Percentiles rank a stretch among this genome's conserved stretches.
Conservation (phyloP, 2,888 invertebrate species). For the Drosophila gaucha region DNA sequence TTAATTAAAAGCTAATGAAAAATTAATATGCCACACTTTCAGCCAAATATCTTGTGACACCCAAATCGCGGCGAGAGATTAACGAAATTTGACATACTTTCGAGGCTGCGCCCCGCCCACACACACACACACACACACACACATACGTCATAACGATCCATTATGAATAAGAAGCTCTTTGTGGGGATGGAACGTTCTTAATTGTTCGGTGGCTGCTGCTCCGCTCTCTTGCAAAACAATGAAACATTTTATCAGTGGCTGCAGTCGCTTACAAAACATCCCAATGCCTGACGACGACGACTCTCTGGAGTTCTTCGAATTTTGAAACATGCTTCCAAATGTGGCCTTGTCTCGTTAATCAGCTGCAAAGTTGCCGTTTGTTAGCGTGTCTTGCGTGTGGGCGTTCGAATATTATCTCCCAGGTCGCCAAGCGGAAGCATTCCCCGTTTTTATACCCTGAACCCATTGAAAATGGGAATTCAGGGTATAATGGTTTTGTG, state of each 20-base stretch:
- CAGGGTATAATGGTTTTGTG: too few relatives aligned
- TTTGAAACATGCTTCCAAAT: constrained; percentile 58
- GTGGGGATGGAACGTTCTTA: constrained; percentile 28
- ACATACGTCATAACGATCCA: constrained; percentile 36
- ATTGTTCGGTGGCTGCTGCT: constrained; percentile 31
- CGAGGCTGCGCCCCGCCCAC: constrained; percentile 14
- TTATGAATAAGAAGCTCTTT: constrained; percentile 25
- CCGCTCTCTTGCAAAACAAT: constrained; percentile 26
- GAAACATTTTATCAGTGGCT: constrained; percentile 38
- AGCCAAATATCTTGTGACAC: constrained; percentile 33
- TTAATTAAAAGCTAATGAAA: constrained; percentile 57
- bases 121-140: not conserved
- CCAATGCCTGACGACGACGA: constrained; percentile 8
- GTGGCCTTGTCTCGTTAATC: constrained; percentile 67
- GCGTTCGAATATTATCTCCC: constrained; percentile 25
- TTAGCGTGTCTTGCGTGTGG: constrained; percentile 30
- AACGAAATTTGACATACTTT: constrained; percentile 49
- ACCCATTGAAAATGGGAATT: too few relatives aligned
- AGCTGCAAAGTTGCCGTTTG: constrained; percentile 31
- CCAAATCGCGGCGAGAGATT: constrained; percentile 43
- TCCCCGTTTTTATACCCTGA: not conserved
- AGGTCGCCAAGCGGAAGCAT: constrained; percentile 52
- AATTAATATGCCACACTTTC: constrained; percentile 40
- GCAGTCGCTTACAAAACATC: constrained; percentile 40
- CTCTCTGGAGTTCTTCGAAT: constrained; percentile 44